phyloP scores from a whole-genome alignment of 2,113 vertebrate genomes.

The Sula dactylatra region DNA sequence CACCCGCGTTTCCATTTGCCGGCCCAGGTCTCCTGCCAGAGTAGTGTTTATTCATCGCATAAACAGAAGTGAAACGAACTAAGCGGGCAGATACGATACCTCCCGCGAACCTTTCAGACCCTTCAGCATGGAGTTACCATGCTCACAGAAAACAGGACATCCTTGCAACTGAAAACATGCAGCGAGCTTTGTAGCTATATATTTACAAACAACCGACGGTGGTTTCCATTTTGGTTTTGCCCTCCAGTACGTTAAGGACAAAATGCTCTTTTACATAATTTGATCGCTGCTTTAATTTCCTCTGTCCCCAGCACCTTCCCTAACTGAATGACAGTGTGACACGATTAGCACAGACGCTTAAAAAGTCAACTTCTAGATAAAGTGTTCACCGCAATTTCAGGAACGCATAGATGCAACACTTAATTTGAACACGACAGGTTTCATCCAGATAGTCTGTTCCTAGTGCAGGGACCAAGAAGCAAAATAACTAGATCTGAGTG shows the following conservation, averaged over 20 bases:
- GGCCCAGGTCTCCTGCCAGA: neutral
- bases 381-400: neutral
- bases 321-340: neutral
- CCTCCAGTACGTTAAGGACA: neutral
- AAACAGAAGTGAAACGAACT: neutral
- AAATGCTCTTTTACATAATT: neutral
- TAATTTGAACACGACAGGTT: neutral
- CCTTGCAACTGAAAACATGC: neutral
- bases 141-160: neutral
- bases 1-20: neutral
- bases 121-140: fast-evolving
- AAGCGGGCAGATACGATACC: neutral
- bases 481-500: neutral
- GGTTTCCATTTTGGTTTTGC: neutral
- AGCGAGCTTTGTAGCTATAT: neutral
- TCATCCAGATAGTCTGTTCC: neutral
- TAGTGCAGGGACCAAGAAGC: neutral
- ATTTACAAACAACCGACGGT: neutral
- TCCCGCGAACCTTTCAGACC: neutral
- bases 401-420: neutral
- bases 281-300: neutral
- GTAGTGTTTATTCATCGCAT: neutral
- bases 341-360: neutral
- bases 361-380: neutral
- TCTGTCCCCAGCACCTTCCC: neutral